Evolutionary conservation across 2,888 invertebrate genomes (phyloP).

Genomic region (Alcis repandata): DNA sequence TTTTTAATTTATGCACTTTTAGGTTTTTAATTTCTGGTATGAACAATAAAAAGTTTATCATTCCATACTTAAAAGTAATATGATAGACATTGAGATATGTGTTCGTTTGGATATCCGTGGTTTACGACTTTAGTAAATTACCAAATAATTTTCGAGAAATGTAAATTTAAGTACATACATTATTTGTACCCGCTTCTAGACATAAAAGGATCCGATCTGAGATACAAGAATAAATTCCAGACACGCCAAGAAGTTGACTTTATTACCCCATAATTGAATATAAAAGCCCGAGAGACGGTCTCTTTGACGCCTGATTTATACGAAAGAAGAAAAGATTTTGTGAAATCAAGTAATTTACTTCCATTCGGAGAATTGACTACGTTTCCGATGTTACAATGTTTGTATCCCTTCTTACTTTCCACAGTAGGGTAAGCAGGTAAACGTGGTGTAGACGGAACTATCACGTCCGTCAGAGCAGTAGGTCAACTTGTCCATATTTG

Average conservation of each 20-base stretch:
- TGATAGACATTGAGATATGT: too few species aligned
- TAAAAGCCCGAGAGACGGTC: conserved; percentile 32
- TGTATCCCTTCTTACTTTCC: conserved; percentile 68
- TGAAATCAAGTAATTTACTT: conserved; percentile 50
- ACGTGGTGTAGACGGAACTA: conserved; percentile 77
- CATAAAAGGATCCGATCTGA: conserved; percentile 1
- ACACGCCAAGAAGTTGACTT: conserved; percentile 6
- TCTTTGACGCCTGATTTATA: conserved; percentile 42
- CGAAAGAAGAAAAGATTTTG: conserved; percentile 45
- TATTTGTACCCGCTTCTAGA: background rate
- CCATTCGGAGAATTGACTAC: conserved; percentile 49
- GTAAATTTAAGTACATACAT: background rate
- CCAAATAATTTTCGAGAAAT: too few species aligned
- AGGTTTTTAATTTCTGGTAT: too few species aligned
- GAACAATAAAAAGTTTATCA: too few species aligned
- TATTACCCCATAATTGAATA: conserved; percentile 30
- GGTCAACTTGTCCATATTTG: conserved; percentile 78
- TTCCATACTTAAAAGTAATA: too few species aligned
- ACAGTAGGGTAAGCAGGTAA: conserved; percentile 76
- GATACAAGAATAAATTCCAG: conserved; percentile 7
- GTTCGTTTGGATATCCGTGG: too few species aligned
- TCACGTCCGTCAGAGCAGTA: conserved; percentile 71
- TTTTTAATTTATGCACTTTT: too few species aligned
- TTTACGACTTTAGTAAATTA: too few species aligned
- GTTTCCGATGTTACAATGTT: conserved; percentile 53